A percentile compares a stretch with the other conserved stretches of the same genome.
Evolutionary conservation across 2,888 invertebrate genomes (phyloP).

Genomic region (Tiliacea citrago): DNA sequence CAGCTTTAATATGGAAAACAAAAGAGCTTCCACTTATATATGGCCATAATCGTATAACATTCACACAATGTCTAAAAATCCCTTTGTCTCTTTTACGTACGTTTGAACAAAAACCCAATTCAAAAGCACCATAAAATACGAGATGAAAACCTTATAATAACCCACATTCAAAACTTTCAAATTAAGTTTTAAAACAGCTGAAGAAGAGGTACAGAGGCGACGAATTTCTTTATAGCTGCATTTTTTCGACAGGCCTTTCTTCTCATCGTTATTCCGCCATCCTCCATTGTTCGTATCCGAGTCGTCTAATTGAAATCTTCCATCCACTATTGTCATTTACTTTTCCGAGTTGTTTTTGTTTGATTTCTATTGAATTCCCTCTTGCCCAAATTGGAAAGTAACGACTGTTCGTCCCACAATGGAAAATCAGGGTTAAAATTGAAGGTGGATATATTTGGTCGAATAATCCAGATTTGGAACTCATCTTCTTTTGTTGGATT

Average conservation of each 20-base stretch:
- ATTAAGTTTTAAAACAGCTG: slow-evolving; percentile 16
- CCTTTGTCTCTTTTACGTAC: slow-evolving; percentile 35
- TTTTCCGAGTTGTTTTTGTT: slow-evolving; percentile 50
- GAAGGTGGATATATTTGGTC: slow-evolving; percentile 40
- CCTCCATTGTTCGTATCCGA: slow-evolving; percentile 46
- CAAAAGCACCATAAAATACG: slow-evolving; percentile 41
- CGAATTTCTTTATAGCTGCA: slow-evolving; percentile 40
- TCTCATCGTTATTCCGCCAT: slow-evolving; percentile 5
- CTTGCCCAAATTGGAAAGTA: slow-evolving; percentile 57
- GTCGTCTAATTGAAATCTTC: slow-evolving; percentile 60
- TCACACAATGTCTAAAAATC: slow-evolving; percentile 37
- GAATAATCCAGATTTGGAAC: slow-evolving; percentile 40
- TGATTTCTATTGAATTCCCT: slow-evolving; percentile 39
- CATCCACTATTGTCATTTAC: slow-evolving; percentile 53
- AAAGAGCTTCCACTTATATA: slow-evolving; percentile 37
- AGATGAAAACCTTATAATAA: slow-evolving; percentile 32
- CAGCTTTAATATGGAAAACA: slow-evolving; percentile 41
- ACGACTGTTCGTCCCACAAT: slow-evolving; percentile 43
- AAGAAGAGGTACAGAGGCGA: background rate
- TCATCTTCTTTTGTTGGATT: slow-evolving; percentile 51
- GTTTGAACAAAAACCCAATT: slow-evolving; percentile 26
- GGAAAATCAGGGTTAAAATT: slow-evolving; percentile 51
- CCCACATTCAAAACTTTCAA: slow-evolving; percentile 44
- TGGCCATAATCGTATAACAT: slow-evolving; percentile 48
- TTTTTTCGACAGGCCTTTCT: slow-evolving; percentile 35